Conservation (phyloP, 1,140 invertebrate species). For the Rhopalosiphum padi region DNA sequence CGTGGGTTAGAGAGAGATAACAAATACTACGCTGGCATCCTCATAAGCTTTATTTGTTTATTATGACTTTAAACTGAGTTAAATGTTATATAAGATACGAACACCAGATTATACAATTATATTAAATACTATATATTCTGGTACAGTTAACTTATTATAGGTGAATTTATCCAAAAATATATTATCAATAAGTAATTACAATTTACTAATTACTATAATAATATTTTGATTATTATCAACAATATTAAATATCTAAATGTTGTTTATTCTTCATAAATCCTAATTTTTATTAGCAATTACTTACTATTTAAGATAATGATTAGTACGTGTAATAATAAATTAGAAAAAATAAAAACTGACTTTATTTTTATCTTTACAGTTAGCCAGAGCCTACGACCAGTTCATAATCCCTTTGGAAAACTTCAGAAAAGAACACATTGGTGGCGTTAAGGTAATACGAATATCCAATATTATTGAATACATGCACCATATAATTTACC, state of each 20-base stretch:
- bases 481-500: not conserved
- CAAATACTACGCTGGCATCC: no score
- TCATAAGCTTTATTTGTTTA: not conserved
- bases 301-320: not conserved
- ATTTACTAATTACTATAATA: not conserved
- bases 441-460: constrained; percentile 81
- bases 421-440: constrained; percentile 94
- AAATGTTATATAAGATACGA: not conserved
- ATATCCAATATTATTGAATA: not conserved
- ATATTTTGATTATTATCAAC: not conserved
- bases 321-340: not conserved
- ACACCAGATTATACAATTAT: not conserved
- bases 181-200: not conserved
- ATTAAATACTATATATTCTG: no score
- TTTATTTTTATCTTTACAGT: constrained; percentile 69
- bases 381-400: constrained; percentile 87
- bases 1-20: no score
- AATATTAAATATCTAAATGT: not conserved
- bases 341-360: not conserved
- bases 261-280: not conserved
- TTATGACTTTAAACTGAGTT: not conserved
- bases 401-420: constrained; percentile 90
- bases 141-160: not conserved
- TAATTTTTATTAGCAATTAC: not conserved
- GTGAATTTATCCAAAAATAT: not conserved